These are phyloP conservation scores for Yponomeuta evonymella DNA, from an alignment of 2,888 invertebrate species.

Conservation along the genomic window DNA sequence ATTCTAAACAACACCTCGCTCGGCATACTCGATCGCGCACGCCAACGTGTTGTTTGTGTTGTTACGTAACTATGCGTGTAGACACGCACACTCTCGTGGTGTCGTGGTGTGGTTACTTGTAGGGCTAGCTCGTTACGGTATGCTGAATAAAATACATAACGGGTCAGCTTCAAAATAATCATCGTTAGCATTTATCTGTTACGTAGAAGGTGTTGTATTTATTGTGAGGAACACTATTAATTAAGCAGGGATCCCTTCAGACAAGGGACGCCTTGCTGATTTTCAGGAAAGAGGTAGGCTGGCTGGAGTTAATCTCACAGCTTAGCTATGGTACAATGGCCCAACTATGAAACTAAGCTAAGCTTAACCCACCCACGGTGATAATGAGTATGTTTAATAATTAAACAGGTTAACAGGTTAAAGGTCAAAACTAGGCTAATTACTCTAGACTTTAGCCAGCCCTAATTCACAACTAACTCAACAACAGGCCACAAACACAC, in stretches of 20 bases:
- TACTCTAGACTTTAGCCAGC: not conserved
- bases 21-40: constrained; percentile 1
- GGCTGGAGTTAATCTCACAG: too few relatives aligned
- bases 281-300: too few relatives aligned
- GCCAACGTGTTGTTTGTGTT: not conserved
- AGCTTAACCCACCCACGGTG: not conserved
- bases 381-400: not conserved
- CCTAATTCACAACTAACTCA: constrained; percentile 22
- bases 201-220: too few relatives aligned
- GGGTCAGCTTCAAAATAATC: too few relatives aligned
- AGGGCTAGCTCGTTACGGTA: not conserved
- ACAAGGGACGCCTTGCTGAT: too few relatives aligned
- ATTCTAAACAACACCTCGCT: constrained; percentile 16
- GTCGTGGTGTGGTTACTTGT: not conserved
- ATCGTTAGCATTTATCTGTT: too few relatives aligned
- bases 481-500: constrained; percentile 27
- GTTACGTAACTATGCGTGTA: not conserved
- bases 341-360: not conserved
- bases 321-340: not conserved
- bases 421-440: constrained; percentile 4
- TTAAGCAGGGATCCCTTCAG: too few relatives aligned
- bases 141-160: too few relatives aligned
- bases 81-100: not conserved
- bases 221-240: too few relatives aligned
- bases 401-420: not conserved